Conservation (phyloP, 2,888 invertebrate species). For the Atrina japonica region DNA sequence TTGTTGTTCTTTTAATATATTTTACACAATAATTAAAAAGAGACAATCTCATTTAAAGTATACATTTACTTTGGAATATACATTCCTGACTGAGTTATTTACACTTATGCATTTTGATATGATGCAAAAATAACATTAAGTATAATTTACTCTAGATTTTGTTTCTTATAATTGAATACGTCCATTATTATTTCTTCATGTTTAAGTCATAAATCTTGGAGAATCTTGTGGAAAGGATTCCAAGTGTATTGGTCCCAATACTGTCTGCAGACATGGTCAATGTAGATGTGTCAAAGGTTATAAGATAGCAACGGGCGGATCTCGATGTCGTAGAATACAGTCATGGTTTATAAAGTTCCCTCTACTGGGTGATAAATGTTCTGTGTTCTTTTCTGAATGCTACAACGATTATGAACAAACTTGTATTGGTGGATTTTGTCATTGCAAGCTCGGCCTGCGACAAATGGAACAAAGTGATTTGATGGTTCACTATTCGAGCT, state of each 20-base stretch:
- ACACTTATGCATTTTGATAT: no score
- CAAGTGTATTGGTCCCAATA: slow-evolving; percentile 52
- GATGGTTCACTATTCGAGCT: slow-evolving; percentile 42
- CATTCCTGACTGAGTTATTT: no score
- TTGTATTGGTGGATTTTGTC: slow-evolving; percentile 47
- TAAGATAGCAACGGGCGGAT: slow-evolving; percentile 45
- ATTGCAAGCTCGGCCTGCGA: slow-evolving; percentile 48
- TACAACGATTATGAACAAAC: slow-evolving; percentile 55
- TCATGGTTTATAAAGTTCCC: slow-evolving; percentile 58
- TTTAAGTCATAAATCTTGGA: no score
- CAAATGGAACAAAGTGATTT: slow-evolving; percentile 32
- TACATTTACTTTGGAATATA: no score
- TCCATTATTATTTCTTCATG: no score
- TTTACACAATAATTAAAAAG: no score
- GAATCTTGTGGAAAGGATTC: slow-evolving; percentile 37
- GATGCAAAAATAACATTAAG: no score
- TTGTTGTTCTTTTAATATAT: no score
- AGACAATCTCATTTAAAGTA: no score
- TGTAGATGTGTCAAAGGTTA: slow-evolving; percentile 54
- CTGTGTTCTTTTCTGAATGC: slow-evolving; percentile 51
- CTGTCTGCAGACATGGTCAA: slow-evolving; percentile 44
- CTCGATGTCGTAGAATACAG: slow-evolving; percentile 50
- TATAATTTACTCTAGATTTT: no score
- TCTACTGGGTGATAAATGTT: slow-evolving; percentile 51
- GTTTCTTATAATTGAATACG: no score